Evolutionary conservation across 2,113 vertebrate species (phyloP).

Genomic region (Daphoenositta chrysoptera): DNA sequence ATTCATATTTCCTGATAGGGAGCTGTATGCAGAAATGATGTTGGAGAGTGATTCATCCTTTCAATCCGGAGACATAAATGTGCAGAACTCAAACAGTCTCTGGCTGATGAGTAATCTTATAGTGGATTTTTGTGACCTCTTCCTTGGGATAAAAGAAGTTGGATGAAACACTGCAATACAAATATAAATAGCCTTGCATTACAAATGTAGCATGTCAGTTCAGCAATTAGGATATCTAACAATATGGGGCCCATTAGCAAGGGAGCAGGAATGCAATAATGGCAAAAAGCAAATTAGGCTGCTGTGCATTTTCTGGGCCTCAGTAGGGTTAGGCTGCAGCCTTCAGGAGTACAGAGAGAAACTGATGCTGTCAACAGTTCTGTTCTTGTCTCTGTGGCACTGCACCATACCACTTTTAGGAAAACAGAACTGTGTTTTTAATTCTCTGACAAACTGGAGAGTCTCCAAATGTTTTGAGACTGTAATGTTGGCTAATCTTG

Average conservation of each 20-base stretch:
- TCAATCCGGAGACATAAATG: not conserved
- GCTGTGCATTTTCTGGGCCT: not conserved
- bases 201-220: not conserved
- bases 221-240: not conserved
- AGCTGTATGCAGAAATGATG: not conserved
- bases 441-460: not conserved
- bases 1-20: not conserved
- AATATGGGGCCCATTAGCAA: not conserved
- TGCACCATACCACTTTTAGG: not conserved
- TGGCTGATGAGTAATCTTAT: not conserved
- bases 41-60: not conserved
- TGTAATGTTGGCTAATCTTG: not conserved
- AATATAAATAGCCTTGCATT: not conserved
- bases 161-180: not conserved
- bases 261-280: not conserved
- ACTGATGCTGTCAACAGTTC: not conserved
- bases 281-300: not conserved
- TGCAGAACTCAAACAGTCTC: not conserved
- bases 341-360: not conserved
- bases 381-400: not conserved
- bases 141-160: not conserved
- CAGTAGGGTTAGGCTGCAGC: not conserved
- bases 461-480: not conserved
- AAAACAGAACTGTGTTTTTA: not conserved
- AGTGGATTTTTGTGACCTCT: not conserved